phyloP scores from a whole-genome alignment of 2,113 vertebrate genomes.

The Talpa occidentalis region DNA sequence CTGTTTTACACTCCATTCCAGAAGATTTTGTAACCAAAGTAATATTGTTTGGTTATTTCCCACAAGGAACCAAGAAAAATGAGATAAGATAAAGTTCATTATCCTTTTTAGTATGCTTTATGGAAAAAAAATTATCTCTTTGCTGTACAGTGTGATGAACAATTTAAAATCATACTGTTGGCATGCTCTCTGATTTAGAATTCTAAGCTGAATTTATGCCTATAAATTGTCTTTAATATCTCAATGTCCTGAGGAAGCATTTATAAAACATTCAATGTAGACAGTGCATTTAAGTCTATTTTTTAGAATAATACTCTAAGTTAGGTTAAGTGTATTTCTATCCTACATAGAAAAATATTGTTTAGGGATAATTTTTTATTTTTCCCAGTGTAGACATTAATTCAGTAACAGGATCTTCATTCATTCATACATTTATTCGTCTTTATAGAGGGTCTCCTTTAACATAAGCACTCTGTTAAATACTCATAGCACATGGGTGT shows the following conservation, averaged over 20 bases:
- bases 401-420: background rate
- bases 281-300: conserved; percentile 52
- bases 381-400: background rate
- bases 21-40: background rate
- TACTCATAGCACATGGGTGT: background rate
- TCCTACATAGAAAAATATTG: background rate
- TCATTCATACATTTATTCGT: background rate
- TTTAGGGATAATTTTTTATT: background rate
- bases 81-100: background rate
- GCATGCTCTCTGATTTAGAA: conserved; percentile 57
- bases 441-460: background rate
- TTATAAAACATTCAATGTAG: conserved; percentile 54
- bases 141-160: background rate
- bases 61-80: background rate
- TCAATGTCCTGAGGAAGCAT: conserved; percentile 40
- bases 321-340: conserved; percentile 27
- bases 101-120: background rate
- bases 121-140: background rate
- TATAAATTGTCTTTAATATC: conserved; percentile 61
- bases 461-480: background rate
- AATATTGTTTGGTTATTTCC: background rate
- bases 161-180: conserved; percentile 57
- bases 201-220: conserved; percentile 6
- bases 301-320: conserved; percentile 44
- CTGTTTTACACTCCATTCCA: background rate